Base-by-base conservation (phyloP, 2,113 vertebrate genomes). In the Datnioides undecimradiatus region DNA sequence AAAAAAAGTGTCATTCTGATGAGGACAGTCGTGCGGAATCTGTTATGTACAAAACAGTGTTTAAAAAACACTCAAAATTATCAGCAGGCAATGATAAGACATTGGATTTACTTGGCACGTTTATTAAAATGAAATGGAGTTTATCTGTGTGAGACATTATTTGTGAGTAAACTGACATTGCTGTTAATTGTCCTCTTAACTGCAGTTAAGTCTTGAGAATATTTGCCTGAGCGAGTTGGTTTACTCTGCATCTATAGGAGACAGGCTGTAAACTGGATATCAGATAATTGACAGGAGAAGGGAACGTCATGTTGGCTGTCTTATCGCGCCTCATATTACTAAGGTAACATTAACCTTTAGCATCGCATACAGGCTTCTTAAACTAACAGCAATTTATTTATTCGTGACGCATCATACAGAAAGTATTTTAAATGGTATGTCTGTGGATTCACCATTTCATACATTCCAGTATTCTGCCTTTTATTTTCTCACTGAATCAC, bases 1-100 rank as follows among this genome's bases (percentile, higher is more conserved):
- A 43, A 48, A 60, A 62, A 76, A 90, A 89, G 76, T 87, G 79
- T 86, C 33, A 83, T 86, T 90, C 60, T 90, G 85, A 91, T 90
- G 62, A 79, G 41, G 57, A 63, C 80, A 51, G 78, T 68, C 21
- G 23, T 60, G 63, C 59, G 31, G 62, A 91, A 84, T 90, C 75
- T 79, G 57, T 80, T 65, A 31, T 90, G 77, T 78, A 73, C 40
- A 84, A 63, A 87, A 78, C 83, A 83, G 85, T 80, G 74, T 90
- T 93, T 78, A 76, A 55, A 85, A 91, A 89, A 84, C 84, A 87
- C 80, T 86, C 60, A 65, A 71, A 88, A 86, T 85, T 86, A 90
- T 92, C 87, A 64, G 71, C 65, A 75, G 45, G 27, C 73, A 69
- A 78, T 87, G 90, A 90, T 86, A 90, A 87, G 87, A 82, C 76